Evolutionary conservation across 92 coral and sea anemone species (phyloP), one percentile per base, ranked within the genome.

Genomic region (Galaxea fascicularis): DNA sequence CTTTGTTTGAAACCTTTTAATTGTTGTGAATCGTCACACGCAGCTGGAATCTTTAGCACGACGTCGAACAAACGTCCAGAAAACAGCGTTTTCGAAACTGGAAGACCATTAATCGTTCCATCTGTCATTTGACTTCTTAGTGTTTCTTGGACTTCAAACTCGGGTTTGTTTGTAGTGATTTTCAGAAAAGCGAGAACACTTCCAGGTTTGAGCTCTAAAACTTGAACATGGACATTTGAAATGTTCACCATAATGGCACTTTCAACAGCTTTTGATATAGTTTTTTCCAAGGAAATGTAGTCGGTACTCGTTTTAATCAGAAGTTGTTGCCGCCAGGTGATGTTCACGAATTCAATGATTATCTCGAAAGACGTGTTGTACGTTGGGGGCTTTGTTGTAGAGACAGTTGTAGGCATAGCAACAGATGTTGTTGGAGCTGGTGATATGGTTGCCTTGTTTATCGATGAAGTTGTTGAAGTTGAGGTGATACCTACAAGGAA

Each of bases 31-130:
- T 64, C 81, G 47, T 72, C 24, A 22, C 87, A 83, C 30, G 17
- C 51, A 0, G 46, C 62, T 39, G 39, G 46, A 14, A 83, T 25
- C 27, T 72, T 72, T 0, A 83, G 49, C 8, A 83, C 79, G 46
- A 73, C 80, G 30, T 83, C 87, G 28, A 83, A 73, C 22, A 74
- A 58, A 24, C 57, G n/a, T 73, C 72, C 79, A n/a, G 80, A 83
- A 52, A 83, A 72, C 35, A 83, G 59, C 12, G 73, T 59, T 67
- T 53, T 54, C 26, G 80, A 64, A 17, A 83, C 87, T 4, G 0
- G 8, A 27, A 73, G 51, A 26, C 17, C 2, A 27, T 78, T 69
- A 17, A 83, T 44, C 65, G 0, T 63, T 4, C 87, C 87, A 62
- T 25, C 30, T 29, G 16, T 4, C 29, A 72, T 64, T 73, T 83